Conservation (phyloP, 2,113 vertebrate genomes). For the Chamaetylas fuelleborni region DNA sequence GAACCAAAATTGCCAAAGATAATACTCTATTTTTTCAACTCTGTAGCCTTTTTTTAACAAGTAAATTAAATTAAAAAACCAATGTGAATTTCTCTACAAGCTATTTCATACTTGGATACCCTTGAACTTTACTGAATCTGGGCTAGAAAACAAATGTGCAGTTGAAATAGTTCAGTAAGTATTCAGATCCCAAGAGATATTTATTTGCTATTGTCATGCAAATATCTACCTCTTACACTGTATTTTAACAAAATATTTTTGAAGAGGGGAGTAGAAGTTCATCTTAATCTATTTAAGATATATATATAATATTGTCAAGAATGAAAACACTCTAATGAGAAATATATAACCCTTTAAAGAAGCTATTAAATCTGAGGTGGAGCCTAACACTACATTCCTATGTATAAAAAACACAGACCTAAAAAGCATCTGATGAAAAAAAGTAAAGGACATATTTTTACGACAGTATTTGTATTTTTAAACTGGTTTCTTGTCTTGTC, state of each 20-base stretch:
- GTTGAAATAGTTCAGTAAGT: slow-evolving; percentile 48
- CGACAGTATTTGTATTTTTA: not conserved
- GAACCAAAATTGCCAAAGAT: slow-evolving; percentile 50
- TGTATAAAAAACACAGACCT: not conserved
- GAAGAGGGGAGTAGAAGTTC: not conserved
- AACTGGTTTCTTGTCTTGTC: not conserved
- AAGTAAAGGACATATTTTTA: not conserved
- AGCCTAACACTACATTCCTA: not conserved
- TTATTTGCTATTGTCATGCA: slow-evolving; percentile 52
- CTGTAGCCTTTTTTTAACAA: slow-evolving; percentile 24
- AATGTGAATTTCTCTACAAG: slow-evolving; percentile 56
- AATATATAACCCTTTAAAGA: not conserved
- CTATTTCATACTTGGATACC: slow-evolving; percentile 73
- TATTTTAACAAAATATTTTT: slow-evolving; percentile 4
- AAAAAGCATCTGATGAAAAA: not conserved
- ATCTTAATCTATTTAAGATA: slow-evolving; percentile 6
- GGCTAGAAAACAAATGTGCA: slow-evolving; percentile 61
- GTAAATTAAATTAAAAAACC: slow-evolving; percentile 73
- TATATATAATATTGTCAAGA: slow-evolving; percentile 17
- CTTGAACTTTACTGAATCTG: slow-evolving; percentile 73
- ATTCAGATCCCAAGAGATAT: slow-evolving; percentile 49
- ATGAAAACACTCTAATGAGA: not conserved
- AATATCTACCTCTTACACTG: not conserved
- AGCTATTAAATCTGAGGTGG: not conserved
- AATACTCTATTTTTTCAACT: slow-evolving; percentile 45